Evolutionary conservation across 2,797 vertebrate genomes (phyloP), one percentile per base, ranked within the genome.

Genomic region (Momotus momota): DNA sequence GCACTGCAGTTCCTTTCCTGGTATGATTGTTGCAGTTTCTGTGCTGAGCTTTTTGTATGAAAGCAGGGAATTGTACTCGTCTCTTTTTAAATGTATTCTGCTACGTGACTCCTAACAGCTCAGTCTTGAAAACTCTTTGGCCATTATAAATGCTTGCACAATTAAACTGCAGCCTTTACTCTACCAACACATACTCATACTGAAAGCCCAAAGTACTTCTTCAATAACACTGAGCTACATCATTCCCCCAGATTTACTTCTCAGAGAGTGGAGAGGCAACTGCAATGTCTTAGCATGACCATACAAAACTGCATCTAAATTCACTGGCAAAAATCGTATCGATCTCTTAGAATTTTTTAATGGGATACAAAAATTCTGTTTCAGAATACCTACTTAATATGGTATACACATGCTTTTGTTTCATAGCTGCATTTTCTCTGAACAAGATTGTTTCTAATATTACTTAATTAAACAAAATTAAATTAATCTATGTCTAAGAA

Each of bases 401-500:
- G 54, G 67, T 43, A 74, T 52, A 51, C n/a, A 94, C 67, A 52
- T 92, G 72, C 66, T 93, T 95, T 80, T 96, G 55, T 93, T 95
- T 70, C 81, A 72, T 93, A 62, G 87, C 54, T 48, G 49, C 77
- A 11, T 90, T 97, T 90, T 75, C 72, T 96, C 74, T 88, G 95
- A 96, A 97, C 45, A 94, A 95, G 94, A 72, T 86, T 95, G 89
- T 71, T 80, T 93, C 65, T 93, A 91, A 95, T 94, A 96, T 94
- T 95, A 95, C 75, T 96, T 95, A 95, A 94, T 97, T 96, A 93
- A 97, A 94, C 69, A 55, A 96, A 97, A 95, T 97, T 95, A 96
- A 96, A 95, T 97, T 96, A 96, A 96, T 97, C 97, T 97, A 84
- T 94, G 46, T 92, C 94, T 97, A 93, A 97, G 96, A 95, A 97